A percentile compares a stretch with the other conserved stretches of the same genome.
phyloP scores from a whole-genome alignment of 2,113 vertebrate species.

The Myanophis thanlyinensis region DNA sequence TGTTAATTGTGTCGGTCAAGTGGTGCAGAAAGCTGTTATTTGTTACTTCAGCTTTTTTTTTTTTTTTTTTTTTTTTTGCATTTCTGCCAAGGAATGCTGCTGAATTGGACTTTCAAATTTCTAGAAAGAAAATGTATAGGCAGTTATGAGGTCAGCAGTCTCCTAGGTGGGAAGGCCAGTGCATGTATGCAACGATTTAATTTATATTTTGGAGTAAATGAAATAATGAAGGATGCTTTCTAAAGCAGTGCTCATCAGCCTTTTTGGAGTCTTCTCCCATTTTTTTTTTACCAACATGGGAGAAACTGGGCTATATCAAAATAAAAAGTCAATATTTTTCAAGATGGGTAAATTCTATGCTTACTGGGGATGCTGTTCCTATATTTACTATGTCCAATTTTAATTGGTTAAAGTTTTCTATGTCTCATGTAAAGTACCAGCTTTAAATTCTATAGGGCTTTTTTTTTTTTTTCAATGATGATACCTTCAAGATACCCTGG shows the following conservation, averaged over 20 bases:
- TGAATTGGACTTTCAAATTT: neutral
- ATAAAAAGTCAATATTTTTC: neutral
- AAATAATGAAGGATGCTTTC: neutral
- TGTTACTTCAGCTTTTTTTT: neutral
- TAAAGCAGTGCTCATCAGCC: neutral
- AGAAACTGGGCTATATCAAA: neutral
- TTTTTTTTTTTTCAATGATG: neutral
- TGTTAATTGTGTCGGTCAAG: neutral
- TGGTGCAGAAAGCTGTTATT: neutral
- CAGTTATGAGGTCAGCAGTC: neutral
- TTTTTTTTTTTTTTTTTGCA: neutral
- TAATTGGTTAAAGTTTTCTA: neutral
- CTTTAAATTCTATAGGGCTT: neutral
- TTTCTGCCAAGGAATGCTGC: neutral
- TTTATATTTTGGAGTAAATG: neutral
- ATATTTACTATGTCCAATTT: neutral
- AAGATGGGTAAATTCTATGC: neutral
- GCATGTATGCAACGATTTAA: neutral
- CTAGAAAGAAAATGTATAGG: neutral
- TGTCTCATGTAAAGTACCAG: neutral
- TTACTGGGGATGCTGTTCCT: neutral
- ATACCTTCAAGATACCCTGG: neutral
- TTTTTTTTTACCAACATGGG: neutral
- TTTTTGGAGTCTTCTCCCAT: neutral
- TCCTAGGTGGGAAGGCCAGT: neutral